A percentile compares a stretch with the other conserved stretches of the same genome.
Conservation (phyloP, 2,113 vertebrate species). For the Rhizomys pruinosus region DNA sequence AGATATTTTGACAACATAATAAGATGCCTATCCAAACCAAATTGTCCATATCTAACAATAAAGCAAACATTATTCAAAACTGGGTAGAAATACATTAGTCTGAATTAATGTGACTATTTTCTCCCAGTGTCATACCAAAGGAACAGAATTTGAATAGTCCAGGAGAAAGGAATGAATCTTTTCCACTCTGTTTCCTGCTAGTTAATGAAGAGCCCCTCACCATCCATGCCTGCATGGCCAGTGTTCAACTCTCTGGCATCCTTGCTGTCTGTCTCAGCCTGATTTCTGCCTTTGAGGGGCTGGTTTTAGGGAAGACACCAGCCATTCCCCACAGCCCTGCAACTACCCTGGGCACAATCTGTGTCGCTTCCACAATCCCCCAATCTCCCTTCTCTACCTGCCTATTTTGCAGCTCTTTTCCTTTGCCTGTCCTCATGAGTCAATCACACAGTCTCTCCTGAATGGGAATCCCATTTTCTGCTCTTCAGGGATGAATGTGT, state of each 20-base stretch:
- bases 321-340: neutral
- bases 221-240: too few species aligned
- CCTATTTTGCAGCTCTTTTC: neutral
- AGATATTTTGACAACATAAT: neutral
- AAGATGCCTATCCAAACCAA: neutral
- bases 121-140: neutral
- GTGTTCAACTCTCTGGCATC: neutral
- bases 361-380: neutral
- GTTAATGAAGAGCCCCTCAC: neutral
- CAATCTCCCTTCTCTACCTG: neutral
- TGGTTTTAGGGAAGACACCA: neutral
- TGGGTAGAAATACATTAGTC: neutral
- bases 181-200: neutral
- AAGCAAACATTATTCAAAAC: neutral
- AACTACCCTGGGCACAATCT: neutral
- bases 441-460: neutral
- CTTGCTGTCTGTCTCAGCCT: neutral
- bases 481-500: neutral
- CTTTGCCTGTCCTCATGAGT: neutral
- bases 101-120: neutral
- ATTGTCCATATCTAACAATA: neutral
- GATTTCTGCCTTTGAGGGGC: neutral
- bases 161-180: neutral
- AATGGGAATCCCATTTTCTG: neutral
- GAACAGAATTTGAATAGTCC: neutral